Evolutionary conservation across 2,888 invertebrate species (phyloP).

Genomic region (Xestia ashworthii): DNA sequence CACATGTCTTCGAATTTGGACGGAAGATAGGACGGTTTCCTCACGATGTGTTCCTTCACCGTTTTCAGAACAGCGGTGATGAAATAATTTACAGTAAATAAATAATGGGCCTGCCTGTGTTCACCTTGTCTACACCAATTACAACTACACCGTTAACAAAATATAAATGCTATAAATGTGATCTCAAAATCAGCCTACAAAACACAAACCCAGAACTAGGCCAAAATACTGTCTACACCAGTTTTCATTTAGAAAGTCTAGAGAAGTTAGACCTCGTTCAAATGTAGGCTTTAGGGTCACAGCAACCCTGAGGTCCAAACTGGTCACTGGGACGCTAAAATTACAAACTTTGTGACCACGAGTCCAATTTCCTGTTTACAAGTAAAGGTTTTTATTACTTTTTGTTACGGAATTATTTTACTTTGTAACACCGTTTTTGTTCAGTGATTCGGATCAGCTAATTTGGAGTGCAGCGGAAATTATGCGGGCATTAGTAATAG

Average conservation of each 20-base stretch:
- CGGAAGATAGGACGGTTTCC: too few species aligned
- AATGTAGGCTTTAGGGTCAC: conserved; percentile 54
- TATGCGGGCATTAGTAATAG: conserved; percentile 25
- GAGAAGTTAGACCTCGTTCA: conserved; percentile 42
- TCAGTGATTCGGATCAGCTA: conserved; percentile 60
- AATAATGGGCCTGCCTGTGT: too few species aligned
- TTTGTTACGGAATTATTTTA: conserved; percentile 50
- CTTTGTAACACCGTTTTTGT: conserved; percentile 39
- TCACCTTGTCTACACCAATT: background rate
- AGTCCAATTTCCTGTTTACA: conserved; percentile 58
- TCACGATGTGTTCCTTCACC: too few species aligned
- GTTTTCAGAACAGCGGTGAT: too few species aligned
- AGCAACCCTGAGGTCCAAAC: conserved; percentile 27
- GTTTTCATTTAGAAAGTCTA: conserved; percentile 24
- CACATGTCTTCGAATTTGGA: too few species aligned
- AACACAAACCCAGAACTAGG: conserved; percentile 25
- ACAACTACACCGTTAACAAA: background rate
- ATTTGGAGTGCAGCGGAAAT: conserved; percentile 49
- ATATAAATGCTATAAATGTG: background rate
- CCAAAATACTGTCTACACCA: background rate
- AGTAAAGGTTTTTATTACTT: conserved; percentile 29
- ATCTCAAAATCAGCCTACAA: background rate
- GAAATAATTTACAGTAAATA: too few species aligned
- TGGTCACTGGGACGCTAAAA: conserved; percentile 28
- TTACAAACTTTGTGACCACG: conserved; percentile 29